Evolutionary conservation across 1,140 invertebrate species (phyloP), one percentile per base, ranked within the genome.

Genomic region (Drosophila elegans): DNA sequence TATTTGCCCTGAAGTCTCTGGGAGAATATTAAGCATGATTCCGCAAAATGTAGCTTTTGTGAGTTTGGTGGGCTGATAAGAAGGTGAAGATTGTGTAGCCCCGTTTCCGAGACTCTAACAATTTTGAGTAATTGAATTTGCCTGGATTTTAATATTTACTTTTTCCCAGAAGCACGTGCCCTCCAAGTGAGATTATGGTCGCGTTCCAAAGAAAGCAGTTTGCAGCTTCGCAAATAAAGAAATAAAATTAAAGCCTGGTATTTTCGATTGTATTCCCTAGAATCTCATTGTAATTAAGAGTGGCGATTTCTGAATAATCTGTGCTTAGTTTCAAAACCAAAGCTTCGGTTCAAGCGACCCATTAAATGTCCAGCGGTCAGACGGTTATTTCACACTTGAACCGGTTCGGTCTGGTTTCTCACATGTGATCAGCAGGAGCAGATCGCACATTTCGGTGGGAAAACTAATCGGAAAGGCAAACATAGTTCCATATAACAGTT

Each of bases 391-490:
- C 53, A 29, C 52, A 69, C 39, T 21, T 3, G 6, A 74, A 25
- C 57, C 44, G 38, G 72, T 63, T 74, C 4, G 5, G 2, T 46
- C 42, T 32, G 59, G 39, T 34, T 51, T n/a, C 51, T 74, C 72
- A 74, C 71, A 74, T 74, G 71, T 74, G 71, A 74, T 64, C 36
- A 9, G 12, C 11, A 45, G 63, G 41, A 54, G 48, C 66, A 46
- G 3, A 32, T 69, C 62, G 41, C 48, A 45, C 66, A 27, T 48
- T 69, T 39, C 36, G 44, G 44, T 9, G 52, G 64, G 21, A 57
- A 68, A 71, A 72, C 51, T 72, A 72, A 72, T 72, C 21, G 66
- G 2, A 57, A 71, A 72, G 36, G 27, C 68, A 72, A 71, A 71
- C 29, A 71, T 72, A 71, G 66, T 49, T 68, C 52, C 13, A 36